phyloP scores from a whole-genome alignment of 2,797 vertebrate species.

The Triplophysa yarkandensis region DNA sequence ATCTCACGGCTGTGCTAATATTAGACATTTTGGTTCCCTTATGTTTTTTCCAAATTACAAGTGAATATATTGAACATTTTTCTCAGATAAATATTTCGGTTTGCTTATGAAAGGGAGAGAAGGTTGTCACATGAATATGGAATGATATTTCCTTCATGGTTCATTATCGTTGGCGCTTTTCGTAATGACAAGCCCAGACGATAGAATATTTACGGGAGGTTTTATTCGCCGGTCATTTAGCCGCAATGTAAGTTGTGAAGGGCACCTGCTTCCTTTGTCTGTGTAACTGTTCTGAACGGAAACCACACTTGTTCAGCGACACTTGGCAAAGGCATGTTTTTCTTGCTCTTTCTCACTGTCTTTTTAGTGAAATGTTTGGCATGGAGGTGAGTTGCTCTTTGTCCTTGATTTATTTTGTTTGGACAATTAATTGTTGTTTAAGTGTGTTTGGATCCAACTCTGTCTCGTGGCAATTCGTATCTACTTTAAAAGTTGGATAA shows the following conservation, averaged over 20 bases:
- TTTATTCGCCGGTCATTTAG: constrained; percentile 89
- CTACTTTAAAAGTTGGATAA: too few species aligned
- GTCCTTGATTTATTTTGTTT: constrained; percentile 9
- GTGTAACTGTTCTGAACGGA: constrained; percentile 68
- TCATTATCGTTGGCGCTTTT: constrained; percentile 87
- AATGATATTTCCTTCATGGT: constrained; percentile 89
- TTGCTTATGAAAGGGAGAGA: constrained; percentile 86
- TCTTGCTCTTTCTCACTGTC: constrained; percentile 14
- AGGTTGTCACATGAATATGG: constrained; percentile 91
- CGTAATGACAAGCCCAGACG: constrained; percentile 83
- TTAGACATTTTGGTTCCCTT: constrained; percentile 83
- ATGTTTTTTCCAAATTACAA: constrained; percentile 80
- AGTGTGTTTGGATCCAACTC: too few species aligned
- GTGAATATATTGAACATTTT: constrained; percentile 82
- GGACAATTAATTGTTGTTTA: neutral
- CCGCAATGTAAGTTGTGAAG: constrained; percentile 83
- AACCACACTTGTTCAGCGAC: constrained; percentile 61
- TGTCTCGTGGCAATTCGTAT: too few species aligned
- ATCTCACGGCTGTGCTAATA: constrained; percentile 84
- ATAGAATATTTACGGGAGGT: constrained; percentile 87
- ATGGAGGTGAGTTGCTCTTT: constrained; percentile 10
- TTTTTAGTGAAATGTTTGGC: constrained; percentile 32
- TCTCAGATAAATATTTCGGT: constrained; percentile 92
- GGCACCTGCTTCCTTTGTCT: constrained; percentile 87
- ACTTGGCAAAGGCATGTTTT: constrained; percentile 53